These are phyloP conservation scores for Anarhynchus alexandrinus DNA, from an alignment of 2,113 vertebrate species.

Conservation along the genomic window DNA sequence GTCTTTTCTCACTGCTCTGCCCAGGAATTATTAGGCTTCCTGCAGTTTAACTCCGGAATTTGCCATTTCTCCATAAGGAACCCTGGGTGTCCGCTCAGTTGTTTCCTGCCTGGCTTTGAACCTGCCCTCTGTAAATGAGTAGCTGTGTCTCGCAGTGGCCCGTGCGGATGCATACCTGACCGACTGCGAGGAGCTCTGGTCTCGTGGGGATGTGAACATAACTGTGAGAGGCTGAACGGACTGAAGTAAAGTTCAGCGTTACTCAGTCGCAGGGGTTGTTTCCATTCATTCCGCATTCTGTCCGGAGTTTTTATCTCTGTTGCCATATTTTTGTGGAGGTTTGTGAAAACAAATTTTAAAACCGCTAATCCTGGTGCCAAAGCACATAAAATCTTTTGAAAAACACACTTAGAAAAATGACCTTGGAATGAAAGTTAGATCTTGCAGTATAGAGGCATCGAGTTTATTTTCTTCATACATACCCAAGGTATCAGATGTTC, in stretches of 20 bases:
- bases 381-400: neutral
- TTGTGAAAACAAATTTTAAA: neutral
- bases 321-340: neutral
- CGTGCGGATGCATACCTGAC: too few relatives aligned
- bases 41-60: neutral
- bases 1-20: neutral
- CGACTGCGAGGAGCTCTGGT: neutral
- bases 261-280: neutral
- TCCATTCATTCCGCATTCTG: neutral
- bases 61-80: neutral
- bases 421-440: neutral
- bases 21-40: neutral
- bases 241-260: neutral
- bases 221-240: neutral
- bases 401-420: neutral
- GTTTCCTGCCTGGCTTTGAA: neutral
- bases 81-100: neutral
- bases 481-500: neutral
- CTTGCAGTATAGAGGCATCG: neutral
- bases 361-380: neutral
- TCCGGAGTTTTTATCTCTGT: neutral
- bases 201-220: neutral
- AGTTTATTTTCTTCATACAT: neutral
- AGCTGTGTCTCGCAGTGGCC: neutral
- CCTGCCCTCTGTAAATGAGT: neutral